Evolutionary conservation across 2,797 vertebrate species (phyloP).

Genomic region (Mus spretus): DNA sequence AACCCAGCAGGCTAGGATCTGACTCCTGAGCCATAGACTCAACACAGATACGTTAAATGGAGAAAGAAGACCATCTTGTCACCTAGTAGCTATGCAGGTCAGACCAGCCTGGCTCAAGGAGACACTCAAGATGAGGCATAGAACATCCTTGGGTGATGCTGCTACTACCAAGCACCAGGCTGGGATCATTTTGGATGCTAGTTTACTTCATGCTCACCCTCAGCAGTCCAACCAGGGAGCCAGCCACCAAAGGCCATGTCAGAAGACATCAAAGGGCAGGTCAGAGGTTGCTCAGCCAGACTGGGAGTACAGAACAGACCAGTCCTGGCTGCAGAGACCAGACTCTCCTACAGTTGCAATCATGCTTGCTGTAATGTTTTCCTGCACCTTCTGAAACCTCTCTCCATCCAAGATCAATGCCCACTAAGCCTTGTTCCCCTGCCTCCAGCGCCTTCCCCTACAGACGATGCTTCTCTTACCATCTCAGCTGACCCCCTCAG

Average conservation of each 20-base stretch:
- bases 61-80: fast-evolving
- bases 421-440: not conserved
- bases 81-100: fast-evolving
- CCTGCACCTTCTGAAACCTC: not conserved
- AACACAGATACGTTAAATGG: not conserved
- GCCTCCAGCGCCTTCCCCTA: fast-evolving
- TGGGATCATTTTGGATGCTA: no score
- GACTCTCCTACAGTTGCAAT: fast-evolving
- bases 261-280: not conserved
- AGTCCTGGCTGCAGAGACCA: not conserved
- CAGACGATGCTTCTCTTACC: not conserved
- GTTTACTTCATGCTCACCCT: not conserved
- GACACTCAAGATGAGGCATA: fast-evolving
- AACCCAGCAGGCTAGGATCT: not conserved
- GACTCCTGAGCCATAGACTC: not conserved
- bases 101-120: fast-evolving
- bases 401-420: not conserved
- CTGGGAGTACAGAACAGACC: fast-evolving
- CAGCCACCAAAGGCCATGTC: not conserved
- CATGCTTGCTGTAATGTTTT: fast-evolving
- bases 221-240: not conserved
- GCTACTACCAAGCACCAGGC: not conserved
- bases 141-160: fast-evolving
- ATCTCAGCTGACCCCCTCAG: not conserved
- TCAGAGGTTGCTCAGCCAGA: not conserved